phyloP scores from a whole-genome alignment of 2,797 vertebrate genomes.

The Morelia viridis region DNA sequence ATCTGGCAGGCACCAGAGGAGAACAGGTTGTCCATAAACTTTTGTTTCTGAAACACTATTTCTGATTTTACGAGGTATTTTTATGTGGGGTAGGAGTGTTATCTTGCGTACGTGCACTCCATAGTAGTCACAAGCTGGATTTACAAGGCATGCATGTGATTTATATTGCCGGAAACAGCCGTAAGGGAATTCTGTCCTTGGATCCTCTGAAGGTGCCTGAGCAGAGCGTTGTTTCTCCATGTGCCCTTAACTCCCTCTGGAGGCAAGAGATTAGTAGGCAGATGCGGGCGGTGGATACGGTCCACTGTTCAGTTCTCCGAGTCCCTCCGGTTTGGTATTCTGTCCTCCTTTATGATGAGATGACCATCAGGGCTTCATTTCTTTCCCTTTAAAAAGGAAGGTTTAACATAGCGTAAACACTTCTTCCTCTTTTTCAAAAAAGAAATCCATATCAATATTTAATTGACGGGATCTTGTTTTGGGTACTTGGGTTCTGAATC shows the following conservation, averaged over 20 bases:
- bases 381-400: not conserved
- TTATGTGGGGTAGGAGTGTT: not conserved
- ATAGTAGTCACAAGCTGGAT: not conserved
- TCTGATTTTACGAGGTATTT: not conserved
- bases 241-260: constrained; percentile 10
- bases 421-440: not conserved
- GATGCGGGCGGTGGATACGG: too few relatives aligned
- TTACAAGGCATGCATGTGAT: not conserved
- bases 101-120: not conserved
- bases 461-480: not conserved
- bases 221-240: not conserved
- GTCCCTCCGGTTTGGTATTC: too few relatives aligned
- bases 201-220: not conserved
- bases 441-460: not conserved
- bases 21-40: not conserved
- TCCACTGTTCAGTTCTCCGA: too few relatives aligned
- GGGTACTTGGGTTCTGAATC: not conserved
- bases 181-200: not conserved
- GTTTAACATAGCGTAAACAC: not conserved
- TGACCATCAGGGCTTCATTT: not conserved
- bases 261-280: not conserved
- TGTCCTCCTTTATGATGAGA: not conserved
- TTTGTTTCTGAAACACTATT: not conserved
- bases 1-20: not conserved
- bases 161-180: not conserved